Percentiles rank a stretch among this genome's conserved stretches.
Conservation (phyloP, 1,140 invertebrate genomes). For the Andricus grossulariae region DNA sequence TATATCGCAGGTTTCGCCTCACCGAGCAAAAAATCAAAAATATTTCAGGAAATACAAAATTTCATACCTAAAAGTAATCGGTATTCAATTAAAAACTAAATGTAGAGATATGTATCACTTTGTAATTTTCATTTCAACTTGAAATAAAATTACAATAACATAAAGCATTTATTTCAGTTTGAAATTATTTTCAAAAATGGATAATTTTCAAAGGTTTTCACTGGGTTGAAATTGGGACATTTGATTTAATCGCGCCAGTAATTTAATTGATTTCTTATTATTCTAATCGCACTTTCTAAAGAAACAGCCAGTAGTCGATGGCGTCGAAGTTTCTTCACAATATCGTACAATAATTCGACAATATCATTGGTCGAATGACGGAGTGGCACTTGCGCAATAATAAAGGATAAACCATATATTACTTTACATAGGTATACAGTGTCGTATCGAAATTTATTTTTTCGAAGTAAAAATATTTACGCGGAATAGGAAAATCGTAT, state of each 20-base stretch:
- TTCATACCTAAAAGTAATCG: too few species aligned
- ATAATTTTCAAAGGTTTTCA: background rate
- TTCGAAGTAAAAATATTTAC: constrained; percentile 19
- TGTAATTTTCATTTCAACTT: background rate
- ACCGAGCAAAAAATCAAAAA: background rate
- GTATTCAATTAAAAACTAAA: too few species aligned
- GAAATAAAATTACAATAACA: background rate
- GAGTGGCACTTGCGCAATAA: constrained; percentile 46
- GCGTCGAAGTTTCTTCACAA: constrained; percentile 4
- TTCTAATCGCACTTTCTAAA: background rate
- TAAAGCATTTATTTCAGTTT: background rate
- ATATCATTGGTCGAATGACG: constrained; percentile 48
- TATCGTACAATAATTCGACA: constrained; percentile 44
- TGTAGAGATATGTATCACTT: too few species aligned
- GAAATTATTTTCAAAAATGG: background rate
- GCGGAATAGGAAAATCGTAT: constrained; percentile 43
- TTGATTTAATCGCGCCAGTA: background rate
- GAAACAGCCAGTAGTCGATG: constrained; percentile 42
- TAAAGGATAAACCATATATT: constrained; percentile 50
- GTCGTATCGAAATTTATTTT: constrained; percentile 35
- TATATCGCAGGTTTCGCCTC: background rate
- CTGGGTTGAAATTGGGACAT: constrained; percentile 1
- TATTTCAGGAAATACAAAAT: background rate
- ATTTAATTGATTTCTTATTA: constrained; percentile 9
- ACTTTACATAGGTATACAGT: constrained; percentile 38